These are phyloP conservation scores for Irena cyanogastra DNA, from an alignment of 2,113 vertebrate species.

Conservation along the genomic window DNA sequence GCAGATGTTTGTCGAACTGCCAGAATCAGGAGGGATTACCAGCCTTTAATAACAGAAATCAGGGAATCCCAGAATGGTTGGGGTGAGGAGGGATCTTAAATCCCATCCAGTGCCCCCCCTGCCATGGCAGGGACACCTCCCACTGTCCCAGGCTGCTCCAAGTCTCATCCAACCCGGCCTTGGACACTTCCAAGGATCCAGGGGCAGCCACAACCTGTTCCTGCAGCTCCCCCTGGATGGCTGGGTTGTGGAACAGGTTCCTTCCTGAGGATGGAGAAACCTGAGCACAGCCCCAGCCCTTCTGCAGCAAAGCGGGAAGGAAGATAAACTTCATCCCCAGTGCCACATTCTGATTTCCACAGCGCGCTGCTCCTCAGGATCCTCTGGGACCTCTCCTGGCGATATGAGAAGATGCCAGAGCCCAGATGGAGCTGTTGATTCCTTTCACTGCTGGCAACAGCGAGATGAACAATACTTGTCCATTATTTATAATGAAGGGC, in stretches of 20 bases:
- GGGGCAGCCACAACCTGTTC: neutral
- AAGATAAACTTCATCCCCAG: neutral
- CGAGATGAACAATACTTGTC: neutral
- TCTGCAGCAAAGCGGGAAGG: neutral
- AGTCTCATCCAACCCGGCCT: neutral
- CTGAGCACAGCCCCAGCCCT: too few relatives aligned
- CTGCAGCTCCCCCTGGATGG: neutral
- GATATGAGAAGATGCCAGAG: neutral
- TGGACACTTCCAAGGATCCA: neutral
- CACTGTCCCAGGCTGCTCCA: neutral
- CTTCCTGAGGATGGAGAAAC: neutral
- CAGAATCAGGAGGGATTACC: neutral
- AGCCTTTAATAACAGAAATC: neutral
- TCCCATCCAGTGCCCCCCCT: neutral
- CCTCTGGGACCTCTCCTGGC: neutral
- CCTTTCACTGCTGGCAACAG: neutral
- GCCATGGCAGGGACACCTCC: neutral
- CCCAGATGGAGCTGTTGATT: neutral
- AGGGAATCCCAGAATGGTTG: neutral
- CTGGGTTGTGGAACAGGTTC: too few relatives aligned
- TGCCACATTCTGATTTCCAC: neutral
- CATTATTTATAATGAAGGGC: neutral
- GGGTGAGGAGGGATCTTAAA: neutral
- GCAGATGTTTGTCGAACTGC: neutral
- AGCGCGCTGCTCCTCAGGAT: neutral